A percentile compares a stretch with the other conserved stretches of the same genome.
Conservation (phyloP, 2,888 invertebrate species). For the Caenorhabditis afra region DNA sequence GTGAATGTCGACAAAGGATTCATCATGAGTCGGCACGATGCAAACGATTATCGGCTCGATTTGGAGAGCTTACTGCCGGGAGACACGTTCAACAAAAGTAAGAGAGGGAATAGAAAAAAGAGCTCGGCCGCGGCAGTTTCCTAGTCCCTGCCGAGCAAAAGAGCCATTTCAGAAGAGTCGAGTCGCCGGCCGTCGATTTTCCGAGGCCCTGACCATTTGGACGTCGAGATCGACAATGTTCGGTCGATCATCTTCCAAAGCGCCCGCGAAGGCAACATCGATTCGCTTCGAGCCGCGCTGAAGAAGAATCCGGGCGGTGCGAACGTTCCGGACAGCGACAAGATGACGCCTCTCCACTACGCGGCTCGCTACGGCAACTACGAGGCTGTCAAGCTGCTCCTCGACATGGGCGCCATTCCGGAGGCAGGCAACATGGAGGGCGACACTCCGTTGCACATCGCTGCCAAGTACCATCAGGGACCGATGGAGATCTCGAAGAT, state of each 20-base stretch:
- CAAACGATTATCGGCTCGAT: constrained; percentile 29
- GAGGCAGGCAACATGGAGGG: constrained; percentile 46
- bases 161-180: constrained; percentile 17
- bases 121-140: not conserved
- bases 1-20: not conserved
- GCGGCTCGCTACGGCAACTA: constrained; percentile 63
- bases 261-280: constrained; percentile 33
- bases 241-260: constrained; percentile 43
- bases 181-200: constrained; percentile 28
- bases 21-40: constrained; percentile 33
- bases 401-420: constrained; percentile 49
- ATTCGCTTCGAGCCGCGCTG: not conserved
- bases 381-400: constrained; percentile 53
- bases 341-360: constrained; percentile 66
- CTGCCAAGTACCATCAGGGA: constrained; percentile 60
- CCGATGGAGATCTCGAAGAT: constrained; percentile 16
- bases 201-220: constrained; percentile 4
- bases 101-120: constrained; percentile 14
- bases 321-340: constrained; percentile 37
- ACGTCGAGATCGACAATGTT: constrained; percentile 21
- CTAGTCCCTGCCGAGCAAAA: constrained; percentile 1
- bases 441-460: constrained; percentile 64
- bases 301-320: constrained; percentile 16
- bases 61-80: constrained; percentile 23
- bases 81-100: constrained; percentile 24